phyloP scores from a whole-genome alignment of 2,888 invertebrate species.

The Apocheima hispidaria region DNA sequence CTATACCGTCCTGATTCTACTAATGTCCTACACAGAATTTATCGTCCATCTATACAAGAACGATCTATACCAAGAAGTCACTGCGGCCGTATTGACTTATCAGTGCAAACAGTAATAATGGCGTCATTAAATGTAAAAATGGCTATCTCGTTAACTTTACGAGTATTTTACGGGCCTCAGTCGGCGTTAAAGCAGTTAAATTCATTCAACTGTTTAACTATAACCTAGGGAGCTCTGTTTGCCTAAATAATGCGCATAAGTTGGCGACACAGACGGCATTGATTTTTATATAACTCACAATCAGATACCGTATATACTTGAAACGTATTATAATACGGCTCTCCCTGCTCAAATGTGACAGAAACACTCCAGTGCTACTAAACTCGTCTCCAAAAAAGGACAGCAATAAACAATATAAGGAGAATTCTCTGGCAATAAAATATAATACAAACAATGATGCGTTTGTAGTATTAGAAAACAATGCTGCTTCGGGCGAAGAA shows the following conservation, averaged over 20 bases:
- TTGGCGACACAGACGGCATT: conserved; percentile 6
- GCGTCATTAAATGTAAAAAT: conserved; percentile 53
- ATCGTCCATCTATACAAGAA: conserved; percentile 6
- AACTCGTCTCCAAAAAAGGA: background rate
- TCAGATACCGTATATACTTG: background rate
- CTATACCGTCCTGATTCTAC: background rate
- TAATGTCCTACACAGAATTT: background rate
- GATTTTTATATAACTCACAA: conserved; percentile 2
- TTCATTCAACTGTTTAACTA: conserved; percentile 56
- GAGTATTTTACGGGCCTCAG: conserved; percentile 58
- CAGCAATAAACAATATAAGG: background rate
- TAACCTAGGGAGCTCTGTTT: conserved; percentile 30
- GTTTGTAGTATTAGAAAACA: background rate
- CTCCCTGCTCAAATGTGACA: background rate
- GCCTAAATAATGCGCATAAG: conserved; percentile 9
- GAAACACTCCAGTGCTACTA: background rate
- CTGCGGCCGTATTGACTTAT: conserved; percentile 43
- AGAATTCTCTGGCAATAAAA: background rate
- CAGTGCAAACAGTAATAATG: conserved; percentile 54
- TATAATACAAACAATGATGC: background rate
- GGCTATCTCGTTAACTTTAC: conserved; percentile 58
- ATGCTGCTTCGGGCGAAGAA: background rate
- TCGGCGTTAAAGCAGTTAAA: conserved; percentile 55
- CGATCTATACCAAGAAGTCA: conserved; percentile 11
- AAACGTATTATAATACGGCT: background rate